Conservation (phyloP, 2,113 vertebrate genomes). For the Clarias magur region DNA sequence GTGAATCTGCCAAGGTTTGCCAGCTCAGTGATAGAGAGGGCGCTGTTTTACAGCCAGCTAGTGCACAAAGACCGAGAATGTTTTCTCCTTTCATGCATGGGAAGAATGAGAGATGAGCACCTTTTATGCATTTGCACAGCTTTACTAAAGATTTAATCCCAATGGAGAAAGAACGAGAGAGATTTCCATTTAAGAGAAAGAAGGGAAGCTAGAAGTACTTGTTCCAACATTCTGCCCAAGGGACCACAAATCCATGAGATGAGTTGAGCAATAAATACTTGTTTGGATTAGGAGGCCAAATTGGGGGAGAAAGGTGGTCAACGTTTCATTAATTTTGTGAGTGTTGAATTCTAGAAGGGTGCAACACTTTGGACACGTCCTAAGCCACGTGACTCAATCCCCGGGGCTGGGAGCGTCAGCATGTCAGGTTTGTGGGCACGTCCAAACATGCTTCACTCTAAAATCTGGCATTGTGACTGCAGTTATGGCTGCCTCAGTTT, state of each 20-base stretch:
- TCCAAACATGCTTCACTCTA: constrained; percentile 48
- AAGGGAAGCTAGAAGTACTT: constrained; percentile 62
- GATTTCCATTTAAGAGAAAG: constrained; percentile 68
- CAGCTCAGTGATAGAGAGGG: constrained; percentile 62
- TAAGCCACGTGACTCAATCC: constrained; percentile 69
- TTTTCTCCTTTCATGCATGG: constrained; percentile 44
- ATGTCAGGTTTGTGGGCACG: constrained; percentile 37
- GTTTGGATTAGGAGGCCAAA: constrained; percentile 71
- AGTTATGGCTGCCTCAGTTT: neutral
- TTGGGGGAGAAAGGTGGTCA: constrained; percentile 28
- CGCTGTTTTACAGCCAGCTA: constrained; percentile 68
- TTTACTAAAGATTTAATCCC: constrained; percentile 75
- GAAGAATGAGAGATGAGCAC: constrained; percentile 63
- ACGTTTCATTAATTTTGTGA: neutral
- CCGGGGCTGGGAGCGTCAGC: constrained; percentile 59
- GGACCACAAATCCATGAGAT: constrained; percentile 71
- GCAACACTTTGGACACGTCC: constrained; percentile 67
- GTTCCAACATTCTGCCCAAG: constrained; percentile 68
- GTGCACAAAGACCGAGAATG: constrained; percentile 66
- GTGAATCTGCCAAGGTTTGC: constrained; percentile 67
- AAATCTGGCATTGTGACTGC: constrained; percentile 41
- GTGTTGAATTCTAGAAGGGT: constrained; percentile 43
- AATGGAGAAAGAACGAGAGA: constrained; percentile 48
- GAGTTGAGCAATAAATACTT: constrained; percentile 78
- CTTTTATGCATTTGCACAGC: constrained; percentile 79